These are phyloP conservation scores for Zaprionus camerounensis DNA, from an alignment of 1,140 invertebrate genomes.

Conservation along the genomic window DNA sequence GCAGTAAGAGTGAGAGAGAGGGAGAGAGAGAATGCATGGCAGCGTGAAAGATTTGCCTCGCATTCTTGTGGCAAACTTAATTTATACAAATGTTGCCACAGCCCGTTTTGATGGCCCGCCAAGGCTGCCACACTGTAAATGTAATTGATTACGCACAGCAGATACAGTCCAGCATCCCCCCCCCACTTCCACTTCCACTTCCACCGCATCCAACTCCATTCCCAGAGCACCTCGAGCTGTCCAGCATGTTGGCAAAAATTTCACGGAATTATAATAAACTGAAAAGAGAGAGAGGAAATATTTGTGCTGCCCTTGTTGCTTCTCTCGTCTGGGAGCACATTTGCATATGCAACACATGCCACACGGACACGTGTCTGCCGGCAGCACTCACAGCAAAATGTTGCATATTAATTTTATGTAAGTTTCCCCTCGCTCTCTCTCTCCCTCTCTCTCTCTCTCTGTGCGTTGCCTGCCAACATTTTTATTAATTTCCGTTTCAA, in stretches of 20 bases:
- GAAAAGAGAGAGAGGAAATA: background rate
- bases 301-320: background rate
- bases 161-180: constrained; percentile 1
- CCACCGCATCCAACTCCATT: background rate
- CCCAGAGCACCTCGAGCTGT: background rate
- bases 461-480: constrained; percentile 44
- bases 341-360: constrained; percentile 68
- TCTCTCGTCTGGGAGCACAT: constrained; percentile 38
- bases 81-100: constrained; percentile 60
- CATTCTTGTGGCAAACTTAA: constrained; percentile 46
- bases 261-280: constrained; percentile 36
- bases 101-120: constrained; percentile 23
- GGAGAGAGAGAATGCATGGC: constrained; percentile 1
- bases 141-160: constrained; percentile 60
- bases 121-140: constrained; percentile 46
- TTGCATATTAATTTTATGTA: constrained; percentile 73
- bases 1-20: background rate
- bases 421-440: constrained; percentile 12
- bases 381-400: constrained; percentile 60
- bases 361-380: constrained; percentile 47
- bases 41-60: constrained; percentile 25
- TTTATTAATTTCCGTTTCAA: constrained; percentile 71
- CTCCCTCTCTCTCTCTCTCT: background rate
- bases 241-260: constrained; percentile 15
- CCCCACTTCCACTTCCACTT: no score